A percentile compares a stretch with the other conserved stretches of the same genome.
Conservation (phyloP, 2,888 invertebrate species). For the Odontocerum albicorne region DNA sequence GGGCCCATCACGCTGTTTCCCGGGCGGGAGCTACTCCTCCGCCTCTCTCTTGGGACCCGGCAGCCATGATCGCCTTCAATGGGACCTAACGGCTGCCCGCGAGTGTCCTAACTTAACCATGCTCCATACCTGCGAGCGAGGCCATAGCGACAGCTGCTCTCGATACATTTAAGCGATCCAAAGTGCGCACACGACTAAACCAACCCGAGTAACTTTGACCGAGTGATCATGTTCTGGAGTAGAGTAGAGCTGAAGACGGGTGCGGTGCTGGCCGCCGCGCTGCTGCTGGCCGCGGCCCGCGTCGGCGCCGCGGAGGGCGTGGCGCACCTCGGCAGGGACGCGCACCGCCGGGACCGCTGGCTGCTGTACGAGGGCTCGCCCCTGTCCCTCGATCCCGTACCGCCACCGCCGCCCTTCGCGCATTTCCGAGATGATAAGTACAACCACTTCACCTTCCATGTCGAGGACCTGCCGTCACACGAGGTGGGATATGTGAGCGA, state of each 20-base stretch:
- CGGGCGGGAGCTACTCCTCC: too few relatives aligned
- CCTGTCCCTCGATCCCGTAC: slow-evolving; percentile 42
- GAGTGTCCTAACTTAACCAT: slow-evolving; percentile 10
- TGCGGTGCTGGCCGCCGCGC: slow-evolving; percentile 49
- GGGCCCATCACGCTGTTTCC: too few relatives aligned
- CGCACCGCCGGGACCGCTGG: slow-evolving; percentile 42
- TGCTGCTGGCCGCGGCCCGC: slow-evolving; percentile 38
- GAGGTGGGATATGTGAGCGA: slow-evolving; percentile 24
- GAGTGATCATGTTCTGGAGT: slow-evolving; percentile 18
- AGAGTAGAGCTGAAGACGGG: slow-evolving; percentile 42
- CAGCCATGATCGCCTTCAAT: slow-evolving; percentile 36
- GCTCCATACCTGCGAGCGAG: slow-evolving; percentile 23
- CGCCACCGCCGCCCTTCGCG: slow-evolving; percentile 46
- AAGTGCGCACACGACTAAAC: not conserved
- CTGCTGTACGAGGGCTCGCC: slow-evolving; percentile 40
- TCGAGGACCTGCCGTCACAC: slow-evolving; percentile 44
- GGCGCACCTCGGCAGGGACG: slow-evolving; percentile 44
- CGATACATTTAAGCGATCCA: not conserved
- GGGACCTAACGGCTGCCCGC: slow-evolving; percentile 30
- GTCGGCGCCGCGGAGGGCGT: slow-evolving; percentile 46
- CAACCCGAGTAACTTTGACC: slow-evolving; percentile 10
- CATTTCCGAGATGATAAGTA: slow-evolving; percentile 41
- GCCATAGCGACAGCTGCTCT: slow-evolving; percentile 11
- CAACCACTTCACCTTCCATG: slow-evolving; percentile 47
- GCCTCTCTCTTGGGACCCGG: too few relatives aligned